Conservation (phyloP, 2,888 invertebrate genomes). For the Galeruca laticollis region DNA sequence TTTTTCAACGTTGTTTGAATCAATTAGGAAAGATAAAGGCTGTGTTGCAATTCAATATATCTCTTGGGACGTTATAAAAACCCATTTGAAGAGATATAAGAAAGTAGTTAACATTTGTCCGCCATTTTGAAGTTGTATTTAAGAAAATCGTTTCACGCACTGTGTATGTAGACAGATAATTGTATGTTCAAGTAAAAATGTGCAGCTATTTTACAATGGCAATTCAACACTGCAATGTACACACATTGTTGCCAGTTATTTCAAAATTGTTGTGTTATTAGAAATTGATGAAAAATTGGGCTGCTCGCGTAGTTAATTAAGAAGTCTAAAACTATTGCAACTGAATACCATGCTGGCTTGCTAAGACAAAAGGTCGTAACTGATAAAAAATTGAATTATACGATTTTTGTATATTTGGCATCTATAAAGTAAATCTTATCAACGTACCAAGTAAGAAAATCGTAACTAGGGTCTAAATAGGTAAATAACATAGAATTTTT, state of each 20-base stretch:
- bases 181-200: constrained; percentile 59
- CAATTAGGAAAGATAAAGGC: constrained; percentile 52
- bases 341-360: no score
- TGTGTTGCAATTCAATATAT: constrained; percentile 48
- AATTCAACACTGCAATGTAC: constrained; percentile 41
- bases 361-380: no score
- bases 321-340: no score
- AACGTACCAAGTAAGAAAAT: no score
- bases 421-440: no score
- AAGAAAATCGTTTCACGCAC: constrained; percentile 58
- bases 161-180: constrained; percentile 58
- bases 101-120: constrained; percentile 57
- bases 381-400: no score
- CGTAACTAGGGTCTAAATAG: no score
- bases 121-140: constrained; percentile 57
- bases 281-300: neutral
- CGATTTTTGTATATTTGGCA: no score
- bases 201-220: constrained; percentile 57
- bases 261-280: constrained; percentile 5
- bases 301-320: no score
- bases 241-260: constrained; percentile 46
- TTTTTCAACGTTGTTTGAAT: constrained; percentile 44
- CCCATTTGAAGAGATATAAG: constrained; percentile 52
- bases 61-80: constrained; percentile 52
- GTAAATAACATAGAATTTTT: no score